phyloP scores from a whole-genome alignment of 53 echinoderm and acorn worm genomes.

The Astropecten irregularis region DNA sequence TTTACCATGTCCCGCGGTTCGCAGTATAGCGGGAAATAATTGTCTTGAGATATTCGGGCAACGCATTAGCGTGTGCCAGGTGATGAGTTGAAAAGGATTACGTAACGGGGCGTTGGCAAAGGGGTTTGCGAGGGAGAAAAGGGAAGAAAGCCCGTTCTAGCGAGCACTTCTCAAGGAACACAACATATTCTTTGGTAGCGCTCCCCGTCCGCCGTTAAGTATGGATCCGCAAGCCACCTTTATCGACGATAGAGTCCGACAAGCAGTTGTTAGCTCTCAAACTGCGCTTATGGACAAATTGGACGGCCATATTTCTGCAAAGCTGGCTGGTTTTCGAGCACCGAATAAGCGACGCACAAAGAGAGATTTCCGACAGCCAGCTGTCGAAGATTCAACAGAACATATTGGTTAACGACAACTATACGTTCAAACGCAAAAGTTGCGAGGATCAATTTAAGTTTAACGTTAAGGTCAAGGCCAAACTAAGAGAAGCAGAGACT shows the following conservation, averaged over 20 bases:
- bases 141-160: background rate
- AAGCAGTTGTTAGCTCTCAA: background rate
- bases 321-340: background rate
- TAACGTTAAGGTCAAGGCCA: background rate
- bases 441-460: conserved; percentile 9
- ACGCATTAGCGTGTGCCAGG: too few relatives aligned
- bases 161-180: background rate
- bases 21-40: background rate
- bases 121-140: background rate
- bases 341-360: background rate
- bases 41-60: too few relatives aligned
- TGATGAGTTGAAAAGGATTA: too few relatives aligned
- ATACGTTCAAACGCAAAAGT: background rate
- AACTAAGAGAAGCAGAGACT: background rate
- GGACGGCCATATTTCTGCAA: background rate
- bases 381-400: background rate
- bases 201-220: too few relatives aligned
- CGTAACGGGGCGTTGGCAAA: background rate
- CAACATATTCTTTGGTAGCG: too few relatives aligned
- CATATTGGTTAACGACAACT: background rate
- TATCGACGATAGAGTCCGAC: background rate
- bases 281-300: conserved; percentile 1
- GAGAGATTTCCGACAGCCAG: background rate
- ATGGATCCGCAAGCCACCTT: background rate
- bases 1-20: background rate